A percentile compares a stretch with the other conserved stretches of the same genome.
These are phyloP conservation scores for Sitta carolinensis DNA, from an alignment of 2,797 vertebrate species.

Conservation along the genomic window DNA sequence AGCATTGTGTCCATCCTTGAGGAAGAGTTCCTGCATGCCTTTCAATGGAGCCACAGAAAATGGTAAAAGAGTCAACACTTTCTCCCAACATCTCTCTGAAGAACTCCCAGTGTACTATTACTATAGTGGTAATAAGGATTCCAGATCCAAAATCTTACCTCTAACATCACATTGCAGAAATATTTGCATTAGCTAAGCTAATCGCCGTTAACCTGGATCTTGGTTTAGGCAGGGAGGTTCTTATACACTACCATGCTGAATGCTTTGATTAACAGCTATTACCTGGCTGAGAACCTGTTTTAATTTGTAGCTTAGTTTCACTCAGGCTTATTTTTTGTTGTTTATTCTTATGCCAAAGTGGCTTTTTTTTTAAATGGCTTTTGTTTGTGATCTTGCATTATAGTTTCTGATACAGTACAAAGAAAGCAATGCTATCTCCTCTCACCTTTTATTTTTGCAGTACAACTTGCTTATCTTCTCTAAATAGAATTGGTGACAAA, in stretches of 20 bases:
- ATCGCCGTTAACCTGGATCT: background rate
- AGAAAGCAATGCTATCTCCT: background rate
- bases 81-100: background rate
- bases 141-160: background rate
- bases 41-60: background rate
- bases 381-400: background rate
- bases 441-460: background rate
- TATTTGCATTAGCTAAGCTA: background rate
- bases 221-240: background rate
- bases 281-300: background rate
- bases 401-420: background rate
- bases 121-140: background rate
- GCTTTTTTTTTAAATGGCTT: background rate
- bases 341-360: background rate
- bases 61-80: background rate
- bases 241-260: background rate
- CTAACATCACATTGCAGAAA: background rate
- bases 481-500: conserved; percentile 22
- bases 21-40: background rate
- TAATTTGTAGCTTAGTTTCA: background rate
- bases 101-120: background rate
- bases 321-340: background rate
- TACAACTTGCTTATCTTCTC: conserved; percentile 15
- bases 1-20: background rate
- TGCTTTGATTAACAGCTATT: background rate